Conservation (phyloP, 2,113 vertebrate genomes). For the Sterrhoptilus dennistouni region DNA sequence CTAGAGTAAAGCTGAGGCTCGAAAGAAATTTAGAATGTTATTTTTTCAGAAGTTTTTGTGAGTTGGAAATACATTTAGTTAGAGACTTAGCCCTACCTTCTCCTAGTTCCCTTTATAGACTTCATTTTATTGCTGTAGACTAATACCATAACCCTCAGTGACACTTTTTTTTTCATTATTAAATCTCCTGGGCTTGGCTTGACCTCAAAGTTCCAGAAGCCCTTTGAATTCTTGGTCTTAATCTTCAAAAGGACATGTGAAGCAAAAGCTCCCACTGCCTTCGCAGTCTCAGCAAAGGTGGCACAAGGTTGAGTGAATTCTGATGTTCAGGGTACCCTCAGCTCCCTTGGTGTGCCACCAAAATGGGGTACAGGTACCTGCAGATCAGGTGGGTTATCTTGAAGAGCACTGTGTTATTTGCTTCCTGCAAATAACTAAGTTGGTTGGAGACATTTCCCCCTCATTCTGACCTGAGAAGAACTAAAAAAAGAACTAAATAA, state of each 20-base stretch:
- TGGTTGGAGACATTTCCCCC: neutral
- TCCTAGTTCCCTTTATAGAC: neutral
- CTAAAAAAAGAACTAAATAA: neutral
- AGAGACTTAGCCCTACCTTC: neutral
- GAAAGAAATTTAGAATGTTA: neutral
- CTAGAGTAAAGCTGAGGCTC: neutral
- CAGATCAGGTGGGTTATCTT: neutral
- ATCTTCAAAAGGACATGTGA: neutral
- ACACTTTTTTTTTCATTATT: neutral
- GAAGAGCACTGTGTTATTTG: neutral
- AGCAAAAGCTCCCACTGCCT: neutral
- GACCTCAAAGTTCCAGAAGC: neutral
- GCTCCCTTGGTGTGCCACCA: neutral
- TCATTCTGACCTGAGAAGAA: neutral
- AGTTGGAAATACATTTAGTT: neutral
- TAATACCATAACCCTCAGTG: neutral
- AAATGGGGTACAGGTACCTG: neutral
- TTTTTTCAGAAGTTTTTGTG: neutral
- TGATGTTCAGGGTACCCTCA: neutral
- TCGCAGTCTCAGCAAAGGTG: neutral
- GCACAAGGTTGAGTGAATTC: neutral
- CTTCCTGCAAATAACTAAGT: neutral
- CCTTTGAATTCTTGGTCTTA: neutral
- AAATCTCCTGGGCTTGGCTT: neutral
- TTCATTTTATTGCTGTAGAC: neutral